phyloP scores from a whole-genome alignment of 2,797 vertebrate species.

The Tadarida brasiliensis region DNA sequence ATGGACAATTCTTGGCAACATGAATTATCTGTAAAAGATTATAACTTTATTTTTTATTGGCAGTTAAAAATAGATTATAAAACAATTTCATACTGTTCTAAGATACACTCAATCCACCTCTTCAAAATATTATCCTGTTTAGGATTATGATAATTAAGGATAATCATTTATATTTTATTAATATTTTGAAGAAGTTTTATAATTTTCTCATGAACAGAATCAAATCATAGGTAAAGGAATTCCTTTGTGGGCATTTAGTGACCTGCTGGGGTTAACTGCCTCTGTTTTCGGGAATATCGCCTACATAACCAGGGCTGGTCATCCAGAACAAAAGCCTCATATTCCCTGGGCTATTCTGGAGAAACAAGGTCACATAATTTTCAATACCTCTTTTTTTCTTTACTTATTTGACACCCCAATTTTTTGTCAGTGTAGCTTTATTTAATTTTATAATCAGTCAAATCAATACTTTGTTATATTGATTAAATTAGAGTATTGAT shows the following conservation, averaged over 20 bases:
- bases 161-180: neutral
- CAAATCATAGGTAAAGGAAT: neutral
- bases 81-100: too few species aligned
- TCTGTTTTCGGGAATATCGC: neutral
- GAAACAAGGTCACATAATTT: neutral
- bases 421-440: neutral
- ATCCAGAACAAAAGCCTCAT: too few species aligned
- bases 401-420: neutral
- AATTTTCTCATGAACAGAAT: slow-evolving; percentile 8
- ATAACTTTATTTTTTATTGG: too few species aligned
- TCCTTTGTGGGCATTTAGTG: neutral
- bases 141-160: neutral
- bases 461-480: neutral
- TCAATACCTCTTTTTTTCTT: neutral
- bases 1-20: too few species aligned
- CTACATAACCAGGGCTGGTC: neutral
- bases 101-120: too few species aligned
- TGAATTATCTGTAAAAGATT: too few species aligned
- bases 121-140: neutral
- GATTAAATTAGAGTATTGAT: too few species aligned
- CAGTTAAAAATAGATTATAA: too few species aligned
- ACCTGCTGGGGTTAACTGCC: neutral
- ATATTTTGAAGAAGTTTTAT: neutral
- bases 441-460: neutral
- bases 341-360: too few species aligned